These are phyloP conservation scores for Anolis carolinensis DNA, from an alignment of 2,113 vertebrate genomes.

Conservation along the genomic window DNA sequence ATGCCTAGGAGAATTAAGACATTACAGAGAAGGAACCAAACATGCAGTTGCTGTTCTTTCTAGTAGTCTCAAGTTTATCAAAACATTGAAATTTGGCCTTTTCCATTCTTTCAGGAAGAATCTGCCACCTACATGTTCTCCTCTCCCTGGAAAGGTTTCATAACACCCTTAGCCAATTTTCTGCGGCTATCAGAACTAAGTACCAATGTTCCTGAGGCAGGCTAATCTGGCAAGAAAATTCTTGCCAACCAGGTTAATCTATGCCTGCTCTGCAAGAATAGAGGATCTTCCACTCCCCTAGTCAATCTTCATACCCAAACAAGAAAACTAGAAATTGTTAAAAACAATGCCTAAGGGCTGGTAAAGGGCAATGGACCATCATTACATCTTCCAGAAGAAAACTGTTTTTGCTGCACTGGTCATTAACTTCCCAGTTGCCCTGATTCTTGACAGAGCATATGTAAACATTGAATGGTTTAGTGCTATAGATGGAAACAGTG, in stretches of 20 bases:
- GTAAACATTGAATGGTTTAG: background rate
- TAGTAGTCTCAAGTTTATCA: background rate
- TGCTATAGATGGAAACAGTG: background rate
- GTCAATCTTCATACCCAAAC: background rate
- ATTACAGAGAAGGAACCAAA: background rate
- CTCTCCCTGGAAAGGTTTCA: background rate
- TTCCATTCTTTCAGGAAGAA: background rate
- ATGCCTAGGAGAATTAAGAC: background rate
- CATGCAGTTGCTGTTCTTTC: background rate
- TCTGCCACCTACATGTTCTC: background rate
- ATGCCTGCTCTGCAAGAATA: background rate
- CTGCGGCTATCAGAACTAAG: background rate
- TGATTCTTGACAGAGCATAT: background rate
- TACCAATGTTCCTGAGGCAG: background rate
- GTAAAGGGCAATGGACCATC: background rate
- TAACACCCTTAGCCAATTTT: background rate
- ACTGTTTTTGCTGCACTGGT: background rate
- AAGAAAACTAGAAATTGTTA: background rate
- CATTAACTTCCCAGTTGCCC: background rate
- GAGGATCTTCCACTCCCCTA: background rate
- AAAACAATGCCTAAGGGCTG: no score
- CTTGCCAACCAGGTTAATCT: background rate
- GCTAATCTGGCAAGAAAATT: background rate
- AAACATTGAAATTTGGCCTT: background rate
- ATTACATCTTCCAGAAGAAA: background rate